Base-by-base conservation (phyloP, 1,140 invertebrate genomes). In the Cyclargus thomasi region DNA sequence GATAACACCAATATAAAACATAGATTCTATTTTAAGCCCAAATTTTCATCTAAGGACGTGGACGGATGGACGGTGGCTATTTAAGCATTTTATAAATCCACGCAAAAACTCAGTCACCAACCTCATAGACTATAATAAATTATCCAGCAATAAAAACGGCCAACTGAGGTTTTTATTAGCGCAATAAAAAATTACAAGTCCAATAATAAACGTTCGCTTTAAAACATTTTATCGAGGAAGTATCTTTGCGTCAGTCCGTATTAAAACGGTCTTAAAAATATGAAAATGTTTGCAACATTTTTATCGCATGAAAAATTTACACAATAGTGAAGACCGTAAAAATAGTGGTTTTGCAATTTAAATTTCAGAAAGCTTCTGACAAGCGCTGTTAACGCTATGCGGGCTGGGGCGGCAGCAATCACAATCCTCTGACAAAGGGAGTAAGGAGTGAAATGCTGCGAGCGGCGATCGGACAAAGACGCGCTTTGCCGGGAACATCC, bases 401-500 rank as follows among this genome's bases (percentile, higher is more conserved):
- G 69, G 69, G 67, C 76, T 63, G 71, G 79, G 76, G 75, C 72
- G 75, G 75, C 69, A 76, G 75, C 76, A 77, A 74, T 75, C 73
- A 74, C 70, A 77, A 76, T 76, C 76, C 75, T 74, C 68, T 75
- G 69, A 72, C 73, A 70, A 68, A 74, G 74, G 65, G 68, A 21
- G 18, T 59, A 59, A 59, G 10, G 18, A 59, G 73, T 74, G 77
- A 78, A 82, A 79, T 79, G 74, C 76, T 73, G 73, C 70, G 72
- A 77, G 74, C 74, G 74, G 78, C 75, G 72, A 77, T 73, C 66
- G 67, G 73, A 82, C 76, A 81, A 83, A 83, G 73, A 55, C 53
- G 53, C 53, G 53, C 53, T 55, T 47, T 47, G 39, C 39, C 39
- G 39, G 39, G 39, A 47, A 47, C 14, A 47, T 47, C 39, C 39